These are phyloP conservation scores for Chrysomela aeneicollis DNA, from an alignment of 2,888 invertebrate species.

Conservation along the genomic window DNA sequence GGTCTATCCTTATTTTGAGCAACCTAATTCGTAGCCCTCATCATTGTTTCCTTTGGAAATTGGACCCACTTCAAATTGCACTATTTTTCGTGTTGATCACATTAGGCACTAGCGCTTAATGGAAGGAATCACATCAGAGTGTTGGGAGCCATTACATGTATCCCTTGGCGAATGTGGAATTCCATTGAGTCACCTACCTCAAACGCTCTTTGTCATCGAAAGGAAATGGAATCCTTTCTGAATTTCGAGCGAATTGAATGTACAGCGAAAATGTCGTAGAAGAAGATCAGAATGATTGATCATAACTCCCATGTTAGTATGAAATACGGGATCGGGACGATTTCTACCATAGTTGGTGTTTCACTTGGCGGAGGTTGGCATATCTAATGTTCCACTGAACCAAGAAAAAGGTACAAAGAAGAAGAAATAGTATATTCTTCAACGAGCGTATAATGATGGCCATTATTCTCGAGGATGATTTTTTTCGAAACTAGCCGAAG, in stretches of 20 bases:
- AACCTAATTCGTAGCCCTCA: no score
- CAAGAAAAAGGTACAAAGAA: no score
- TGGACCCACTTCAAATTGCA: neutral
- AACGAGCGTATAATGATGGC: no score
- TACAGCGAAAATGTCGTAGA: slow-evolving; percentile 42
- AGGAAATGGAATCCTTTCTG: slow-evolving; percentile 44
- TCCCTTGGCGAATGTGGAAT: slow-evolving; percentile 14
- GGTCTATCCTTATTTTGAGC: no score
- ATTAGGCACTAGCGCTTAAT: neutral
- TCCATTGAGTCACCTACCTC: slow-evolving; percentile 29
- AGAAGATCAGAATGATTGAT: slow-evolving; percentile 49
- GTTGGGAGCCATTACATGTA: slow-evolving; percentile 5
- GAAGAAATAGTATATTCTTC: no score
- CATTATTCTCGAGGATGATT: no score
- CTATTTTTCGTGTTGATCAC: neutral
- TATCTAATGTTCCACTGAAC: no score
- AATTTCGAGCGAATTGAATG: slow-evolving; percentile 44
- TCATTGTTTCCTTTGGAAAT: no score
- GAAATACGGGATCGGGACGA: slow-evolving; percentile 22
- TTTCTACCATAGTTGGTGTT: slow-evolving; percentile 9
- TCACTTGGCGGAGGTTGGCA: no score
- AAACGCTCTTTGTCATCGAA: slow-evolving; percentile 36
- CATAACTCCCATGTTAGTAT: slow-evolving; percentile 39
- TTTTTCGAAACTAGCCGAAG: no score
- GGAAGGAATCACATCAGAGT: neutral